phyloP scores from a whole-genome alignment of 2,888 invertebrate species.

The Oscheius sp. region DNA sequence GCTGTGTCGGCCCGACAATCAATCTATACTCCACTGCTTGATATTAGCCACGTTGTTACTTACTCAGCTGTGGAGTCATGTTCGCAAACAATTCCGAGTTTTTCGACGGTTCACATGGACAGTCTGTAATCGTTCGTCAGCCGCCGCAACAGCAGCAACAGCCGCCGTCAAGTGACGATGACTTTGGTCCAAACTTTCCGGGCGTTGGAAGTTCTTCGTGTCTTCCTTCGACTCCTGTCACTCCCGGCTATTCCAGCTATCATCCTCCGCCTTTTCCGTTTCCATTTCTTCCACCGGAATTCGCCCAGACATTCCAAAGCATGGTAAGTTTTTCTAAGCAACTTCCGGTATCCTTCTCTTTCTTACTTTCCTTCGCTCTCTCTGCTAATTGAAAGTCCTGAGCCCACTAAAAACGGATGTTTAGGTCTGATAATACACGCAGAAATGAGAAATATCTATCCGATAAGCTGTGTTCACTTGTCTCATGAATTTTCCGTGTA shows the following conservation, averaged over 20 bases:
- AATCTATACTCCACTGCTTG: conserved; percentile 20
- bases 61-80: conserved; percentile 31
- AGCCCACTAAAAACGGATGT: too few relatives aligned
- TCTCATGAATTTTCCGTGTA: too few relatives aligned
- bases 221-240: conserved; percentile 22
- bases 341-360: neutral
- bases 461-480: too few relatives aligned
- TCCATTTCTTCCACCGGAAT: conserved; percentile 7
- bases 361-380: too few relatives aligned
- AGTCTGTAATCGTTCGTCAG: conserved; percentile 28
- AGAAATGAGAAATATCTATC: too few relatives aligned
- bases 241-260: conserved; percentile 10
- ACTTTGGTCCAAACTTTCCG: conserved; percentile 12
- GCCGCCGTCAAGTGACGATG: neutral
- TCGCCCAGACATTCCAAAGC: conserved; percentile 10
- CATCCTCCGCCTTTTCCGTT: conserved; percentile 9
- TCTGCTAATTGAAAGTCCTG: too few relatives aligned
- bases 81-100: conserved; percentile 28
- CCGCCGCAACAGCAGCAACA: neutral
- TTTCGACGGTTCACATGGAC: conserved; percentile 14
- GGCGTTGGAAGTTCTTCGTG: conserved; percentile 7
- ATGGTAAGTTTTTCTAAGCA: conserved; percentile 7
- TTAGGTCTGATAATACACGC: too few relatives aligned
- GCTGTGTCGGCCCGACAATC: conserved; percentile 13
- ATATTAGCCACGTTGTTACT: conserved; percentile 29